Evolutionary conservation across 1,140 invertebrate genomes (phyloP).

Genomic region (Drosophila micromelanica): DNA sequence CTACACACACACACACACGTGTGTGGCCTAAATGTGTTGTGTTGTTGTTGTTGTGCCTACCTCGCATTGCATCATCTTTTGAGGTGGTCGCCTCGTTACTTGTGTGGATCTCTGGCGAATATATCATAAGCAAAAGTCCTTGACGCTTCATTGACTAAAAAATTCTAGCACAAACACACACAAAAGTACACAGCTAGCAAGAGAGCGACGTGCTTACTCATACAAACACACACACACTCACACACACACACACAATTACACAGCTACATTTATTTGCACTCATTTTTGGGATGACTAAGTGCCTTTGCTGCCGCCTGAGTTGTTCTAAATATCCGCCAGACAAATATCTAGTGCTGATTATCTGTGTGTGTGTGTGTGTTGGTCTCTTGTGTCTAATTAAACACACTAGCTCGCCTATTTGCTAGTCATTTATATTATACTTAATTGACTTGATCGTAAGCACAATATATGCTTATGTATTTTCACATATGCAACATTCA

Average conservation of each 20-base stretch:
- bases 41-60: conserved; percentile 31
- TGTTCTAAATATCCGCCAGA: conserved; percentile 8
- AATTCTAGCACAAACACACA: conserved; percentile 55
- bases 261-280: conserved; percentile 63
- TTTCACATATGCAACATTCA: conserved; percentile 13
- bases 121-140: conserved; percentile 81
- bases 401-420: conserved; percentile 3
- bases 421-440: conserved; percentile 18
- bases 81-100: conserved; percentile 46
- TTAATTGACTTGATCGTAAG: conserved; percentile 47
- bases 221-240: conserved; percentile 15
- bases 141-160: conserved; percentile 83
- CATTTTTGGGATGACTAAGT: conserved; percentile 73
- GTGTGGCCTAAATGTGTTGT: conserved; percentile 46
- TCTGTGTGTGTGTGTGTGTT: conserved; percentile 28
- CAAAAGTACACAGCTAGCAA: conserved; percentile 10
- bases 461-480: not conserved
- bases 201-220: conserved; percentile 30
- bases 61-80: conserved; percentile 77
- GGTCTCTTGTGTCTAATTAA: conserved; percentile 56
- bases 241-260: conserved; percentile 51
- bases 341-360: conserved; percentile 11
- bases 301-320: conserved; percentile 50
- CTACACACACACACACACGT: conserved; percentile 46
- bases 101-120: conserved; percentile 52